Evolutionary conservation across 2,888 invertebrate species (phyloP).

Genomic region (Trichogramma dendrolimi): DNA sequence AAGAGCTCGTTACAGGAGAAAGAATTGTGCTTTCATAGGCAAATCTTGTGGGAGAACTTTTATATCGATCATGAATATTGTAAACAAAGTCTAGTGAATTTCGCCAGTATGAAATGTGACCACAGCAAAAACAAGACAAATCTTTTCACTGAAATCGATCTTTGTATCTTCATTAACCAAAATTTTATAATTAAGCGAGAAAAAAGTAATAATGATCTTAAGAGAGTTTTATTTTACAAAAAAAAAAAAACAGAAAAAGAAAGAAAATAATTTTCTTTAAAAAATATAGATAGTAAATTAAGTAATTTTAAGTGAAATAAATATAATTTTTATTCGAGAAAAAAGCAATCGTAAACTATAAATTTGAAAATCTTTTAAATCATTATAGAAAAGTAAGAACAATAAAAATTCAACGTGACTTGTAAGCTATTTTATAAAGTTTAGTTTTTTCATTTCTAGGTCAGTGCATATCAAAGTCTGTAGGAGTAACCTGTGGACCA

Average conservation of each 20-base stretch:
- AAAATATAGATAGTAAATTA: no score
- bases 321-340: no score
- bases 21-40: conserved; percentile 23
- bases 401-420: conserved; percentile 1
- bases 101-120: not conserved
- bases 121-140: conserved; percentile 14
- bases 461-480: conserved; percentile 14
- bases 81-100: no score
- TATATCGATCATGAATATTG: no score
- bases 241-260: no score
- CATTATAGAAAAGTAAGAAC: not conserved
- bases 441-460: conserved; percentile 4
- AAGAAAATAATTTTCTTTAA: no score
- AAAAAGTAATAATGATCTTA: no score
- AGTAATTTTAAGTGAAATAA: no score
- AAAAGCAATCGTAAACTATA: no score
- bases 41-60: conserved; percentile 17
- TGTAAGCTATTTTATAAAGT: conserved; percentile 1
- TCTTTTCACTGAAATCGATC: conserved; percentile 4
- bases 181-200: no score
- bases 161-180: no score
- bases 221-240: no score
- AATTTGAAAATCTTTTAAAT: not conserved
- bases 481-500: conserved; percentile 3
- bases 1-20: conserved; percentile 13